Base-by-base conservation (phyloP, 2,888 invertebrate species). In the Ashinkailepas kermadecensis region DNA sequence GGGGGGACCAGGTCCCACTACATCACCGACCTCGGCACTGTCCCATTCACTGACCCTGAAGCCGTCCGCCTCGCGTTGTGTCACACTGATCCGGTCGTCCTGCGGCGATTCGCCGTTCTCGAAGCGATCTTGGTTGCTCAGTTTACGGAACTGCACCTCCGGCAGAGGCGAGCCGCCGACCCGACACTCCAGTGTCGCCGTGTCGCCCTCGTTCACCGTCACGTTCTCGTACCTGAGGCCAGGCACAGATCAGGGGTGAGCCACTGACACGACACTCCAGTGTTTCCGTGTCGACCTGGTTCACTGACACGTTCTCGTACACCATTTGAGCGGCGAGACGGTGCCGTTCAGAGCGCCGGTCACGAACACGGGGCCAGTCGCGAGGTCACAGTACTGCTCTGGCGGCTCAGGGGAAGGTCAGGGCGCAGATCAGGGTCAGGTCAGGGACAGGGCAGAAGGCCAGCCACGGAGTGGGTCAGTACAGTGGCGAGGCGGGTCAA, bases 131-230 rank as follows among this genome's bases (percentile, higher is more conserved):
- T 89, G 88, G 79, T 89, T 90, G 83, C 93, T 92, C 85, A 92
- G 90, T 87, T 95, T 95, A 82, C 92, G 90, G 88, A 96, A 95
- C n/a, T 90, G 91, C 74, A 96, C 91, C 70, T 86, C 85, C 0
- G 96, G 96, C 18, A 93, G 90, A 0, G 96, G 96, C 83, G 93
- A 90, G 9, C 96, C 96, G 62, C 91, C 91, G 0, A 94, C 93
- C 86, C 92, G 92, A 78, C 85, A 85, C 57, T 91, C 91, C 39
- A 95, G 88, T 85, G 90, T 90, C 0, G 92, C 91, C 85, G 92
- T 91, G 74, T 90, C 89, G 78, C 89, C 90, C 78, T 91, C 90
- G 0, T 91, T 89, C 0, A 91, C 89, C 0, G 95, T 94, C 8
- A 90, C 89, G 87, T 96, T 96, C 80, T 89, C 88, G 81, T 94